These are phyloP conservation scores for Formicarius rufipectus DNA, from an alignment of 2,113 vertebrate genomes.

Conservation along the genomic window DNA sequence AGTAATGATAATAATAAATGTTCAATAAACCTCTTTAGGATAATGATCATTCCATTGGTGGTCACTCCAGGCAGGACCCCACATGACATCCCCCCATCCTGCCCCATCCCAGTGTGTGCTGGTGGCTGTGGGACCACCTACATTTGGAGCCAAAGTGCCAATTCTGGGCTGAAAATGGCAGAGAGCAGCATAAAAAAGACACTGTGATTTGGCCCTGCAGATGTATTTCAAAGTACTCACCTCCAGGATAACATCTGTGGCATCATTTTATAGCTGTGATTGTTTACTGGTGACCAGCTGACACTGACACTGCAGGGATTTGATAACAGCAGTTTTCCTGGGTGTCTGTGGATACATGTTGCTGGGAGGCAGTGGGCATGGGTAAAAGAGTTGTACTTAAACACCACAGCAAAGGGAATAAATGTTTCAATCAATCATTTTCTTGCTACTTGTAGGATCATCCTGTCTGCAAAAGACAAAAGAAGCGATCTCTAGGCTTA, in stretches of 20 bases:
- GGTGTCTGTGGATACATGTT: not conserved
- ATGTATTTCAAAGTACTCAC: slow-evolving; percentile 48
- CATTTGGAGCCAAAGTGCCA: not conserved
- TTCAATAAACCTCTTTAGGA: not conserved
- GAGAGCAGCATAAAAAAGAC: not conserved
- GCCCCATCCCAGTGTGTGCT: accelerated
- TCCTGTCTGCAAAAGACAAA: not conserved
- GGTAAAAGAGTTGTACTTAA: not conserved
- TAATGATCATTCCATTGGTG: not conserved
- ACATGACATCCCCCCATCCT: accelerated
- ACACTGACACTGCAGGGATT: not conserved
- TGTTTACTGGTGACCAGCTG: slow-evolving; percentile 49
- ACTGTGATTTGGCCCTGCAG: slow-evolving; percentile 10
- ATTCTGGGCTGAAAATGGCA: not conserved
- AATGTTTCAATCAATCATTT: not conserved
- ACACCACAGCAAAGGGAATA: not conserved
- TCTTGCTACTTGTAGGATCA: not conserved
- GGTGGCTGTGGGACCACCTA: not conserved
- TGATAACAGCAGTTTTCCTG: not conserved
- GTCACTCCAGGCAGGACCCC: not conserved
- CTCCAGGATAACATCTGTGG: slow-evolving; percentile 58
- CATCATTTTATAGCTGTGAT: slow-evolving; percentile 51
- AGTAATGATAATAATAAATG: not conserved
- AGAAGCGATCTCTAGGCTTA: not conserved
- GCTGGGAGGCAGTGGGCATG: not conserved